Evolutionary conservation across 2,888 invertebrate genomes (phyloP).

Genomic region (Scrobipalpa atriplicella): DNA sequence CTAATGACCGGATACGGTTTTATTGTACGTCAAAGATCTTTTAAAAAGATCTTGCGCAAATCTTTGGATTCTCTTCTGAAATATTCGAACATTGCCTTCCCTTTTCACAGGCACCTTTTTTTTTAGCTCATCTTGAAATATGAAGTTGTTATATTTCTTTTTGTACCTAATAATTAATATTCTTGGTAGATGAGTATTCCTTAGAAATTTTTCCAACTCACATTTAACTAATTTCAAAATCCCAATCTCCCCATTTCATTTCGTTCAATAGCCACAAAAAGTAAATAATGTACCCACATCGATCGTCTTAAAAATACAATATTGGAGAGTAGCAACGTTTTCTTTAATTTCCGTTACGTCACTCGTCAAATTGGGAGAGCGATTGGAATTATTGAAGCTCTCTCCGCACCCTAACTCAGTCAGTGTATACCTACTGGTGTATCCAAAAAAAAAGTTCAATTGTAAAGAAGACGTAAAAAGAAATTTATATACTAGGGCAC

Average conservation of each 20-base stretch:
- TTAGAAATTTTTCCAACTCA: too few species aligned
- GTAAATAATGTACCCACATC: background rate
- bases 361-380: conserved; percentile 76
- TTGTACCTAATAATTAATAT: too few species aligned
- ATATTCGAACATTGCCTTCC: too few species aligned
- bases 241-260: background rate
- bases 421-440: background rate
- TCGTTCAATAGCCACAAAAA: background rate
- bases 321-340: conserved; percentile 41
- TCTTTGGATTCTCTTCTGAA: too few species aligned
- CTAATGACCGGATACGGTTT: too few species aligned
- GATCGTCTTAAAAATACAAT: conserved; percentile 13
- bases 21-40: too few species aligned
- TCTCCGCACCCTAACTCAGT: conserved; percentile 49
- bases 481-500: background rate
- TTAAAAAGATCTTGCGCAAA: too few species aligned
- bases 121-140: too few species aligned
- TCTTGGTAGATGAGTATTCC: too few species aligned
- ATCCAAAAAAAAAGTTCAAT: background rate
- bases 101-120: too few species aligned
- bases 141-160: too few species aligned
- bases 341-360: conserved; percentile 82
- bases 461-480: background rate
- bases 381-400: conserved; percentile 74
- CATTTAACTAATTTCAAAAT: background rate